phyloP scores from a whole-genome alignment of 2,888 invertebrate species.

The Zaprionus obscuricornis region DNA sequence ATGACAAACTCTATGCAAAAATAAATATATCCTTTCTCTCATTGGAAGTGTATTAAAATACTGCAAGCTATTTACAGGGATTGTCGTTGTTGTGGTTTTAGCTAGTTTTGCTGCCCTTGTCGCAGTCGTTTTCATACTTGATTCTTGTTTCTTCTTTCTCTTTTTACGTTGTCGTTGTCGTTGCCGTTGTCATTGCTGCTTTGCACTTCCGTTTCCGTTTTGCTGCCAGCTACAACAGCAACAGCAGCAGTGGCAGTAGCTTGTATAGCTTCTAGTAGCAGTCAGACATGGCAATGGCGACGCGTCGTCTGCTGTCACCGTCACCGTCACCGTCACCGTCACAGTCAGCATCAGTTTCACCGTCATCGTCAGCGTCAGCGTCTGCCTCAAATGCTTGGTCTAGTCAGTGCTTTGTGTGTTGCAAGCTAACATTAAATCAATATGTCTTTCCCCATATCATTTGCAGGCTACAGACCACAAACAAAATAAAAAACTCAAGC shows the following conservation, averaged over 20 bases:
- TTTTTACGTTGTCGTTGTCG: background rate
- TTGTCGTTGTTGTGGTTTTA: constrained; percentile 61
- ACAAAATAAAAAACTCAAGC: constrained; percentile 9
- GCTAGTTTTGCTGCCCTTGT: constrained; percentile 13
- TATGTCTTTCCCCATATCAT: constrained; percentile 63
- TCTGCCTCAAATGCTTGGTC: constrained; percentile 58
- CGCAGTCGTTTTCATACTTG: background rate
- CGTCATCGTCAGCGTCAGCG: constrained; percentile 23
- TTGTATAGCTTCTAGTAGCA: too few relatives aligned
- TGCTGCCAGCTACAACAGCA: constrained; percentile 23
- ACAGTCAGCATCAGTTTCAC: constrained; percentile 32
- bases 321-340: constrained; percentile 13
- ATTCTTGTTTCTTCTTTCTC: background rate
- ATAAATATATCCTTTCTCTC: too few relatives aligned
- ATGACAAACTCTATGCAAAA: too few relatives aligned
- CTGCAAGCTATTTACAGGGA: constrained; percentile 57
- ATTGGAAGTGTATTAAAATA: too few relatives aligned
- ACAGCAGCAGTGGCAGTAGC: background rate
- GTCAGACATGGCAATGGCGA: constrained; percentile 50
- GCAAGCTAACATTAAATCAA: constrained; percentile 58
- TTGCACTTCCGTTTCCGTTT: constrained; percentile 68
- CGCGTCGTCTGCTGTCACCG: constrained; percentile 53
- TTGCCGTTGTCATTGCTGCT: constrained; percentile 41
- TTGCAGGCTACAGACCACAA: constrained; percentile 44
- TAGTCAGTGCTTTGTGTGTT: constrained; percentile 38